These are phyloP conservation scores for Cantharis lateralis DNA, from an alignment of 2,888 invertebrate species.

Conservation along the genomic window DNA sequence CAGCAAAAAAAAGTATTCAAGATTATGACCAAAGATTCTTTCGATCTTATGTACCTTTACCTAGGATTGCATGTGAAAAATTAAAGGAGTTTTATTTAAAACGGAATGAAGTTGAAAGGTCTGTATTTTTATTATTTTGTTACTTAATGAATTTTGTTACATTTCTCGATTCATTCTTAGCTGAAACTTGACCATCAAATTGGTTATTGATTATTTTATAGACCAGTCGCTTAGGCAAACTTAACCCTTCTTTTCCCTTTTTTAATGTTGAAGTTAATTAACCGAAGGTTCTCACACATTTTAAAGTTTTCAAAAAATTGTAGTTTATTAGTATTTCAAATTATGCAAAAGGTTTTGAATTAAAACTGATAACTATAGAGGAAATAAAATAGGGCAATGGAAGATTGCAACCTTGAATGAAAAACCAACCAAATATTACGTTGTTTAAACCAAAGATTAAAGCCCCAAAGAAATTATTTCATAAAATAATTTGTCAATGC, in stretches of 20 bases:
- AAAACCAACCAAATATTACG: too few species aligned
- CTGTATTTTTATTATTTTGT: conserved; percentile 7
- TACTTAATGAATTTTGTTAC: background rate
- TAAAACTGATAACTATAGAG: too few species aligned
- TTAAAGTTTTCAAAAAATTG: background rate
- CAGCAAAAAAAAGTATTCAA: background rate
- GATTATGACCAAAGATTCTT: conserved; percentile 41
- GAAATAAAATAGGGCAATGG: too few species aligned
- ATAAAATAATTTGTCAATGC: background rate
- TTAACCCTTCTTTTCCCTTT: background rate
- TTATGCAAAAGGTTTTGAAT: too few species aligned
- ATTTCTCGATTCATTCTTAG: background rate
- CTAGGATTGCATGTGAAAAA: conserved; percentile 42
- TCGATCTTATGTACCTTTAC: conserved; percentile 42
- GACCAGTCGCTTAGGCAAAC: background rate
- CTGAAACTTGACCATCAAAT: background rate
- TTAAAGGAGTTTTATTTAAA: conserved; percentile 44
- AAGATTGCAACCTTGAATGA: too few species aligned
- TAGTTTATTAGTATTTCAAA: too few species aligned
- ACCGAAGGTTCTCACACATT: background rate
- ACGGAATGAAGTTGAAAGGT: conserved; percentile 39
- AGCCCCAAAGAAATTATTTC: background rate
- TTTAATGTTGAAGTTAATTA: background rate
- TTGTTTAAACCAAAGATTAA: too few species aligned
- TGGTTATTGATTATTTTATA: background rate